Conservation (phyloP, 2,113 vertebrate species). For the Stomatorhinus ivindoensis region DNA sequence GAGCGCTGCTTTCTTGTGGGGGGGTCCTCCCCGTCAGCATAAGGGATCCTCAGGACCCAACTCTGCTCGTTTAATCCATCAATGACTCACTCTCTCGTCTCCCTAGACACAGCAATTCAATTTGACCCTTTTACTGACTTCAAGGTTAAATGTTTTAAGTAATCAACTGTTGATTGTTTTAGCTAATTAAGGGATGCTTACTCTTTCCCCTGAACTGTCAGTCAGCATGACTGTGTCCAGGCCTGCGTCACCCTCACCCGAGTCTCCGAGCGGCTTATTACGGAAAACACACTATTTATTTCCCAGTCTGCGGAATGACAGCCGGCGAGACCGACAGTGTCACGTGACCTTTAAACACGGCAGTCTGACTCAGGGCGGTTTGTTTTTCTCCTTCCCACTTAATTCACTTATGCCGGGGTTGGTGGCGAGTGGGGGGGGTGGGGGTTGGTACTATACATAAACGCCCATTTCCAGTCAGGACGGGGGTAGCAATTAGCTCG, state of each 20-base stretch:
- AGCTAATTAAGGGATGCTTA: neutral
- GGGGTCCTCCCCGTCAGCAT: neutral
- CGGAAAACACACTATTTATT: neutral
- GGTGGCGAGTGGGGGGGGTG: neutral
- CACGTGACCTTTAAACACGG: neutral
- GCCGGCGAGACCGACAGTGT: neutral
- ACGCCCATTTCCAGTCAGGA: neutral
- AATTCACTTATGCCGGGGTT: neutral
- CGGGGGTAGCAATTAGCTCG: neutral
- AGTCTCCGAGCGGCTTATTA: neutral
- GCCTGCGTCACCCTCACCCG: neutral
- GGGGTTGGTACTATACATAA: neutral
- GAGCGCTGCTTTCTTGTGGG: neutral
- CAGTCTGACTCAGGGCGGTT: neutral
- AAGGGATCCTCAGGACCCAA: neutral
- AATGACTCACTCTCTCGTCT: neutral
- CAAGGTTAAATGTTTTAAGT: neutral
- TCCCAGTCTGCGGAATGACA: neutral
- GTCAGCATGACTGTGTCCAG: neutral
- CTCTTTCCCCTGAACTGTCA: neutral
- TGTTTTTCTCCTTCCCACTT: neutral
- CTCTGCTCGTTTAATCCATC: neutral
- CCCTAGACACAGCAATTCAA: slow-evolving; percentile 7
- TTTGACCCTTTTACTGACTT: neutral
- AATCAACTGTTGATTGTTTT: neutral